Evolutionary conservation across 2,888 invertebrate species (phyloP).

Genomic region (Penaeus monodon): DNA sequence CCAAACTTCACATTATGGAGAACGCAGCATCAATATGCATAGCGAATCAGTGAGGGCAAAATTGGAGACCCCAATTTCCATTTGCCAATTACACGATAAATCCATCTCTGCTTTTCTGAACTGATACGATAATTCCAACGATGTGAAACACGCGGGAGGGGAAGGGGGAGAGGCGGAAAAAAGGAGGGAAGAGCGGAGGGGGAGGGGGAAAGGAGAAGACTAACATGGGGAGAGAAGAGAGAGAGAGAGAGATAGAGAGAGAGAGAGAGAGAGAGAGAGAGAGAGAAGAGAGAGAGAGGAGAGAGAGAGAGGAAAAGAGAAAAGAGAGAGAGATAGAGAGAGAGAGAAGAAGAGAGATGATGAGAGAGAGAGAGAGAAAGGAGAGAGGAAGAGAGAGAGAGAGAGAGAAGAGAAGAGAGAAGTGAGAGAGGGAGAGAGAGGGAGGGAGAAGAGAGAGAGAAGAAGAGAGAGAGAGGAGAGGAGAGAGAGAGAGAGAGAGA

Average conservation of each 20-base stretch:
- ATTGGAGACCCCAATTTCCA: constrained; percentile 25
- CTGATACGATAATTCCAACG: constrained; percentile 8
- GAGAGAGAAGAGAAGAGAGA: neutral
- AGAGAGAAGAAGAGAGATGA: too few relatives aligned
- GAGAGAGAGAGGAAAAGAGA: neutral
- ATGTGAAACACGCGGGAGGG: neutral
- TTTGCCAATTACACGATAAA: constrained; percentile 19
- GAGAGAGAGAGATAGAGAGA: neutral
- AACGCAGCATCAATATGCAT: constrained; percentile 17
- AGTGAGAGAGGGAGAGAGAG: neutral
- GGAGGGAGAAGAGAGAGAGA: too few relatives aligned
- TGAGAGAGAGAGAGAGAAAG: accelerated
- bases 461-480: too few relatives aligned
- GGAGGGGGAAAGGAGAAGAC: neutral
- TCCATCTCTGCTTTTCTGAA: constrained; percentile 24
- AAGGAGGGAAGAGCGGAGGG: neutral
- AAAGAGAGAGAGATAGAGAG: neutral
- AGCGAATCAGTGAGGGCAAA: constrained; percentile 3
- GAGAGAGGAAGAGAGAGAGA: neutral
- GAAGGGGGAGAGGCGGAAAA: neutral
- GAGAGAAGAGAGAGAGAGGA: neutral
- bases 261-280: constrained; percentile 10
- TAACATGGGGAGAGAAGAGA: neutral
- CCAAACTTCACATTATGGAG: too few relatives aligned
- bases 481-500: neutral